These are phyloP conservation scores for Morelia viridis DNA, from an alignment of 2,797 vertebrate genomes.

Conservation along the genomic window DNA sequence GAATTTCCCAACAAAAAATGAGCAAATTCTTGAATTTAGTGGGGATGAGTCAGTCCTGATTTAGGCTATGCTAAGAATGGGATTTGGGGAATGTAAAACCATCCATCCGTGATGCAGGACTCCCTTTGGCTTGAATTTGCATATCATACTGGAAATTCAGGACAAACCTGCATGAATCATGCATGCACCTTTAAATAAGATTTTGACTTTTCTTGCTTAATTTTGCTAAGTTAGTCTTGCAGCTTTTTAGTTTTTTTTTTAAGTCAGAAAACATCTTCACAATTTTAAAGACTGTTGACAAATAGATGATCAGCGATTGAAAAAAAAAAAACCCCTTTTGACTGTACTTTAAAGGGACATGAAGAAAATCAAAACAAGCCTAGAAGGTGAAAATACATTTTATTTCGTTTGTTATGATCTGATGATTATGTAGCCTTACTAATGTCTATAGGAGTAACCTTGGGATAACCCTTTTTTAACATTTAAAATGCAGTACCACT, in stretches of 20 bases:
- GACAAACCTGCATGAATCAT: conserved; percentile 6
- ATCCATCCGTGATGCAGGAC: neutral
- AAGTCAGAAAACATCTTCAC: conserved; percentile 9
- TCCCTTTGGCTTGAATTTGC: neutral
- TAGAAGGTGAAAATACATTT: conserved; percentile 26
- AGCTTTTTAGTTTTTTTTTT: conserved; percentile 1
- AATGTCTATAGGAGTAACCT: conserved; percentile 58
- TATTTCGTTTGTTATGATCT: conserved; percentile 43
- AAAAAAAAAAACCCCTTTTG: conserved; percentile 18
- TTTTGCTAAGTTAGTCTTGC: conserved; percentile 3
- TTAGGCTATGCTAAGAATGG: neutral
- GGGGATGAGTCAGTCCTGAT: neutral
- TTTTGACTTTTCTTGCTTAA: conserved; percentile 1
- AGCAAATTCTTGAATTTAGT: no score
- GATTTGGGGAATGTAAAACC: neutral
- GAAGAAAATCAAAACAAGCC: conserved; percentile 29
- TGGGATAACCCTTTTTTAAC: conserved; percentile 60
- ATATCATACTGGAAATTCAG: neutral
- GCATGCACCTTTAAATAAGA: conserved; percentile 4
- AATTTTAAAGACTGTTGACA: conserved; percentile 22
- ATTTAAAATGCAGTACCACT: conserved; percentile 57
- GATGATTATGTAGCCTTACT: conserved; percentile 47
- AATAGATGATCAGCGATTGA: neutral
- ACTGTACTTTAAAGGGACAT: neutral
- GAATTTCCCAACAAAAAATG: neutral